Base-by-base conservation (phyloP, 2,888 invertebrate genomes). In the Eustalomyia histrio region DNA sequence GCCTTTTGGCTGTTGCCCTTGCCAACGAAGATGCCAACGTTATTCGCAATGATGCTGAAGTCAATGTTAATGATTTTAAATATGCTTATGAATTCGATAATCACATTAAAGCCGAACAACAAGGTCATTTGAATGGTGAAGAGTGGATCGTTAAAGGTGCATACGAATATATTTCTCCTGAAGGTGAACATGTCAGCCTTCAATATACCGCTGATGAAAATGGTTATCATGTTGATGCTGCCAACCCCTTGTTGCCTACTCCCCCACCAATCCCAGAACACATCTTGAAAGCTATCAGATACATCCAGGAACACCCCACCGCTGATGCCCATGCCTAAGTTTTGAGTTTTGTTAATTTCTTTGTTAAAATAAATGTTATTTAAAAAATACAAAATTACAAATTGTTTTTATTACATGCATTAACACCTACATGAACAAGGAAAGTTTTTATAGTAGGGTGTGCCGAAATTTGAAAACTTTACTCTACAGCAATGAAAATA, bases 21-120 rank as follows among this genome's bases (percentile, higher is more conserved):
- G 88, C 88, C 79, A 81, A 80, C 71, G 85, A 87, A 61, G 84
- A 87, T n/a, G 87, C 85, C 50, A 12, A 57, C 5, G 85, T 88
- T 10, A 21, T 88, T 12, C 84, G 84, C 29, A 85, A 35, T 39
- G 86, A 84, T 0, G 76, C 83, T 12, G 85, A 87, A 64, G 88
- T 88, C 14, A 85, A 85, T 64, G 79, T 85, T 1, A 83, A 88
- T 1, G 61, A 72, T 58, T 88, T 86, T 78, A 83, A 84, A 29
- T 87, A 82, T 16, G 85, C 65, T 16, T 84, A 85, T 53, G 82
- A 87, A 82, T 82, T 87, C 10, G 84, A 84, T 67, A 88, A 88
- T 73, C 82, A 84, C 43, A 82, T 87, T 35, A 73, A 83, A 1
- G 79, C 86, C 14, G 33, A 83, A n/a, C 88, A 88, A 82, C 16